Conservation (phyloP, 2,888 invertebrate genomes). For the Yponomeuta cagnagella region DNA sequence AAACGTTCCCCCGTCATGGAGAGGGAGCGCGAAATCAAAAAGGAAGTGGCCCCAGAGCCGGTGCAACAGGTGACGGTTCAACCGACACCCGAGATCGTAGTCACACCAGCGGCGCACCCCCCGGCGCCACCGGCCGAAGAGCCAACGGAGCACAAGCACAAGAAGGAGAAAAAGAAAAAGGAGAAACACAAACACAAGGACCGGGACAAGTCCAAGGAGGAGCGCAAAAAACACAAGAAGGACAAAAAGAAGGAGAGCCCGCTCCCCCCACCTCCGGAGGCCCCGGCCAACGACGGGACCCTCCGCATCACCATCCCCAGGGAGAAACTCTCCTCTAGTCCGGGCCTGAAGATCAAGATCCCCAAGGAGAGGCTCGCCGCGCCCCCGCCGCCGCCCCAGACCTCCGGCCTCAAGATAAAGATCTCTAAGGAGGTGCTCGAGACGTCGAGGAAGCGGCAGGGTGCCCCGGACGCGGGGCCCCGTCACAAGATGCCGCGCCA, state of each 20-base stretch:
- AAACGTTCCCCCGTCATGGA: slow-evolving; percentile 46
- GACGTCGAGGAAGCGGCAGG: slow-evolving; percentile 56
- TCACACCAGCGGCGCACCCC: slow-evolving; percentile 18
- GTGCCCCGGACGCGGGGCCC: slow-evolving; percentile 37
- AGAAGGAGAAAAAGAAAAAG: slow-evolving; percentile 84
- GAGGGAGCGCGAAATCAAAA: slow-evolving; percentile 21
- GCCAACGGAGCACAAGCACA: slow-evolving; percentile 52
- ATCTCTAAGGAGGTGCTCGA: slow-evolving; percentile 85
- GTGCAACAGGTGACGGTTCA: slow-evolving; percentile 16
- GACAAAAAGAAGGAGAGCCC: slow-evolving; percentile 58
- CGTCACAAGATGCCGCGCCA: slow-evolving; percentile 54
- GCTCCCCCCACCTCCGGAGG: slow-evolving; percentile 32
- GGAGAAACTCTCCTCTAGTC: slow-evolving; percentile 56
- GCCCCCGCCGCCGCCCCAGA: slow-evolving; percentile 60
- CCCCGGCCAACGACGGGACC: slow-evolving; percentile 38
- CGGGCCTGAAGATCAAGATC: slow-evolving; percentile 87
- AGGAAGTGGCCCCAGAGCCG: slow-evolving; percentile 44
- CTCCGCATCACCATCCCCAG: slow-evolving; percentile 62
- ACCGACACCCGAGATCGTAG: slow-evolving; percentile 21
- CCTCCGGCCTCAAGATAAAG: slow-evolving; percentile 82
- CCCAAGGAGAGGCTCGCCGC: slow-evolving; percentile 83
- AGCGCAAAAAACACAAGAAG: slow-evolving; percentile 84
- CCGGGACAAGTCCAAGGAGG: slow-evolving; percentile 82
- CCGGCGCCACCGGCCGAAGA: slow-evolving; percentile 31
- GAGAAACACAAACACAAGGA: slow-evolving; percentile 88